Evolutionary conservation across 1,140 invertebrate species (phyloP).

Genomic region (Brachionus sp.): DNA sequence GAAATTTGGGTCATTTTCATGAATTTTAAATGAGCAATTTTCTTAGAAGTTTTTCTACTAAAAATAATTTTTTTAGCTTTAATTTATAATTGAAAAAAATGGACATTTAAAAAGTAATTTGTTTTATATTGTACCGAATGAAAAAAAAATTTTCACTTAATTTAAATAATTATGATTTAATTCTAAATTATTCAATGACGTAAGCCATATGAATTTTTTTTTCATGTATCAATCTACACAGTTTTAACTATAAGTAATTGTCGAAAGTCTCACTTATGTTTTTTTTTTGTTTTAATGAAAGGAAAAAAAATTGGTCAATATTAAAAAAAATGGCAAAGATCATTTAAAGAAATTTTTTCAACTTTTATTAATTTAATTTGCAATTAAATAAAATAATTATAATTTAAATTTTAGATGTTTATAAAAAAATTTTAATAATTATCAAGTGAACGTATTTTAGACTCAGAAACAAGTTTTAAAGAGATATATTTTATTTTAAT

Average conservation of each 20-base stretch:
- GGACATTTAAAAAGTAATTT: too few species aligned
- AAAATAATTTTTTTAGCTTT: background rate
- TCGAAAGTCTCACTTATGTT: background rate
- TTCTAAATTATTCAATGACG: background rate
- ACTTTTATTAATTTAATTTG: background rate
- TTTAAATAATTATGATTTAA: background rate
- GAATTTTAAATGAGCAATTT: background rate
- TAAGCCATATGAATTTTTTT: background rate
- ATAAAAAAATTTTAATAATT: background rate
- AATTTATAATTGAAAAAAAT: too few species aligned
- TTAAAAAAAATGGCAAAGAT: background rate
- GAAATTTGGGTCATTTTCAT: background rate
- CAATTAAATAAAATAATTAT: background rate
- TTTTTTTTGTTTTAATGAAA: background rate
- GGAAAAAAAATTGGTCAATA: background rate
- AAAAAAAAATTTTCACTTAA: background rate
- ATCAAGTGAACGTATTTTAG: background rate
- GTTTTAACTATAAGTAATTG: background rate
- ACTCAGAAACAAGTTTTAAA: background rate
- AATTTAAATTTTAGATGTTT: background rate
- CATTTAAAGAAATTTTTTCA: background rate
- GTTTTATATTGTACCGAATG: too few species aligned
- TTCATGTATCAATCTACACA: background rate
- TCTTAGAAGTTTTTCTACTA: background rate
- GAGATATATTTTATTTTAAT: background rate